A percentile compares a stretch with the other conserved stretches of the same genome.
These are phyloP conservation scores for Dyspetes luteomarginatus DNA, from an alignment of 2,888 invertebrate genomes.

Conservation along the genomic window DNA sequence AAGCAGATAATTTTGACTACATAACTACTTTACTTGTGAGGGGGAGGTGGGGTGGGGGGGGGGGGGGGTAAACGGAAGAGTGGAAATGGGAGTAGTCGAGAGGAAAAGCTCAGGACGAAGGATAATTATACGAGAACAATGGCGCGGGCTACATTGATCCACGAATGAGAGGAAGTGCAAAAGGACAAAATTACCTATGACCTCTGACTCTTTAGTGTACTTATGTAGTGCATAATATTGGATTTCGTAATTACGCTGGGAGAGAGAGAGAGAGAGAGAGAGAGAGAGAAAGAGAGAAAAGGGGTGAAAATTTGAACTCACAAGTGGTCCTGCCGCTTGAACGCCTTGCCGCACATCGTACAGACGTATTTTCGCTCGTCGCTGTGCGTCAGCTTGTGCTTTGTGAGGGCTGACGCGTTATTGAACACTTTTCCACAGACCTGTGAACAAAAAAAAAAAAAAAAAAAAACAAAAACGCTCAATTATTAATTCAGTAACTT, in stretches of 20 bases:
- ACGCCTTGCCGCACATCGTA: conserved; percentile 97
- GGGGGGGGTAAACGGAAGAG: no score
- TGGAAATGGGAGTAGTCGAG: no score
- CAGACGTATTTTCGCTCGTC: conserved; percentile 98
- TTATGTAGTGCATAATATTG: background rate
- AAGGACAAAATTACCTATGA: no score
- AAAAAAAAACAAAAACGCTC: background rate
- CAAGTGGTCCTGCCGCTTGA: conserved; percentile 99
- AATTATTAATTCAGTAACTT: no score
- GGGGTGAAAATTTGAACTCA: conserved; percentile 86
- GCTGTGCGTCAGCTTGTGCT: conserved; percentile 98
- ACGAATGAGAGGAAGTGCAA: no score
- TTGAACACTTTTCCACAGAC: conserved; percentile 98
- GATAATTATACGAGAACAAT: no score
- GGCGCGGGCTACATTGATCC: no score
- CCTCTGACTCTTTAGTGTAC: no score
- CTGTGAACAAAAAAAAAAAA: conserved; percentile 84
- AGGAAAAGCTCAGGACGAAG: no score
- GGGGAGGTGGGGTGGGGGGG: no score
- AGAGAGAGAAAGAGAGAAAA: background rate
- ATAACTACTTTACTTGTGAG: no score
- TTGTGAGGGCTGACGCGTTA: conserved; percentile 98
- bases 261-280: background rate
- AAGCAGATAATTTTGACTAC: no score
- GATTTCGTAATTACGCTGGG: conserved; percentile 51